Evolutionary conservation across 2,888 invertebrate species (phyloP).

Genomic region (Apamea anceps): DNA sequence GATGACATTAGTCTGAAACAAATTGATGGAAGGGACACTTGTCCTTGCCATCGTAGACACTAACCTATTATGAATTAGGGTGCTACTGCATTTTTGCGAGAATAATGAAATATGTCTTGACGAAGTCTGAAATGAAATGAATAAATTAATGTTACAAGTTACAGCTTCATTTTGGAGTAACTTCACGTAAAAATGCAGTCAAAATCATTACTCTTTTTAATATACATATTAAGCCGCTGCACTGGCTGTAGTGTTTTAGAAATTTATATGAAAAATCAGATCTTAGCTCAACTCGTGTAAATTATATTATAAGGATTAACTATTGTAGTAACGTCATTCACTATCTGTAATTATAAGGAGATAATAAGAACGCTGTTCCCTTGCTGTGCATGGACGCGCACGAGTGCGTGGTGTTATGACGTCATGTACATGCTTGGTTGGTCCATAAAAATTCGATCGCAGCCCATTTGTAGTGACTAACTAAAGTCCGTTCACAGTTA

Average conservation of each 20-base stretch:
- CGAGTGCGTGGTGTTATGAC: not conserved
- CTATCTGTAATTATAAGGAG: conserved; percentile 2
- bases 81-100: conserved; percentile 20
- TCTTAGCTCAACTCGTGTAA: conserved; percentile 52
- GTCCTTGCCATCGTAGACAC: conserved; percentile 1
- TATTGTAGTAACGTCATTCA: not conserved
- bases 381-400: not conserved
- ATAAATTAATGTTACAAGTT: conserved; percentile 10
- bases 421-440: not conserved
- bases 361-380: not conserved
- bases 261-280: conserved; percentile 17
- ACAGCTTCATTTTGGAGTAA: conserved; percentile 9
- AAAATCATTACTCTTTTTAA: not conserved
- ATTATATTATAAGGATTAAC: conserved; percentile 25
- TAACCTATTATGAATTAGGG: conserved; percentile 4
- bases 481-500: not conserved
- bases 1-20: conserved; percentile 39
- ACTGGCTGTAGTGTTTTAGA: conserved; percentile 7
- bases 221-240: conserved; percentile 3
- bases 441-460: not conserved
- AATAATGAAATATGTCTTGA: not conserved
- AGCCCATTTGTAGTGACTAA: not conserved
- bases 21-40: conserved; percentile 15
- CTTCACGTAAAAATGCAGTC: conserved; percentile 11
- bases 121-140: conserved; percentile 1